Conservation (phyloP, 2,888 invertebrate genomes). For the Yponomeuta cagnagella region DNA sequence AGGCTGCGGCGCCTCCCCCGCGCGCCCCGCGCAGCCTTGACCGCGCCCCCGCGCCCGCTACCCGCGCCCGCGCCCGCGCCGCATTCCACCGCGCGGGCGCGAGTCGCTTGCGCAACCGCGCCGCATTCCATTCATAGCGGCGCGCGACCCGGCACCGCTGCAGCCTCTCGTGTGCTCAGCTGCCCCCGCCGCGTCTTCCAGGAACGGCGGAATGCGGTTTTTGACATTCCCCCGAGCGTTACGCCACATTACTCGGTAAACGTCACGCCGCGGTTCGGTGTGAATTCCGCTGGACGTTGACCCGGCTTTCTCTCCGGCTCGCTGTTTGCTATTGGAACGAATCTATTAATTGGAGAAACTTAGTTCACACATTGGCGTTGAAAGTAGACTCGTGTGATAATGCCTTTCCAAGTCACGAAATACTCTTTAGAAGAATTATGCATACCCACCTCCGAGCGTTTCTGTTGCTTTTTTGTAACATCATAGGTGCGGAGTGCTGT, state of each 20-base stretch:
- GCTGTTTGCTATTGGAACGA: conserved; percentile 74
- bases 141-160: conserved; percentile 23
- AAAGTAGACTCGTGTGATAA: conserved; percentile 60
- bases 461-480: conserved; percentile 23
- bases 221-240: conserved; percentile 63
- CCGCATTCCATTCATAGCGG: conserved; percentile 73
- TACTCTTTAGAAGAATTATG: conserved; percentile 20
- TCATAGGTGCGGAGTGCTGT: background rate
- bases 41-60: conserved; percentile 26
- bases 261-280: conserved; percentile 64
- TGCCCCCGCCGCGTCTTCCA: conserved; percentile 7
- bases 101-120: conserved; percentile 58
- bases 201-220: conserved; percentile 33
- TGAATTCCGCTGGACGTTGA: conserved; percentile 69
- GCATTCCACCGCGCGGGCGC: conserved; percentile 43
- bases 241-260: conserved; percentile 69
- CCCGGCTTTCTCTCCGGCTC: conserved; percentile 54
- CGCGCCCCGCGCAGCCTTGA: conserved; percentile 37
- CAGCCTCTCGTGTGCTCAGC: conserved; percentile 1
- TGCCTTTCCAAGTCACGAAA: conserved; percentile 32
- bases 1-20: conserved; percentile 54
- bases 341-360: conserved; percentile 76
- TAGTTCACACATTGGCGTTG: conserved; percentile 73
- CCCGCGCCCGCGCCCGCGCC: conserved; percentile 13
- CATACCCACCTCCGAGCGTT: conserved; percentile 19